Evolutionary conservation across 1,140 invertebrate species (phyloP), one percentile per base, ranked within the genome.

Genomic region (Aphelenchoides avenae): DNA sequence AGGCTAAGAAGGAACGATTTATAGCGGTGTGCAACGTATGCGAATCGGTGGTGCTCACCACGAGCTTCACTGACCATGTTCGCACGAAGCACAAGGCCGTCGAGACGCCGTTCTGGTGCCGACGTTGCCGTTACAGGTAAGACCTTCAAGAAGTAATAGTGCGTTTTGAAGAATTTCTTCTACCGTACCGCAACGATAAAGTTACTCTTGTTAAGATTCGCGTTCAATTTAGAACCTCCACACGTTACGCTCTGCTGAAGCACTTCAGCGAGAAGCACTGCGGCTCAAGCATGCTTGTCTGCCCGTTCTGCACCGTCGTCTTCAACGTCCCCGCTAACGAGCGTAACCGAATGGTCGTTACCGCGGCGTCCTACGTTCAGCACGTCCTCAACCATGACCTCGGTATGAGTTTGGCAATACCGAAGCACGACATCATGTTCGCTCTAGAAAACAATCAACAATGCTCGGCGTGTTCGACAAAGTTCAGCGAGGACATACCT

Each of bases 301-400:
- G 52, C 13, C 51, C 54, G n/a, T 57, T 57, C 18, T 57, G 54
- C 31, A 18, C 42, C 2, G 26, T n/a, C 5, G 13, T 1, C 15
- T 33, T 52, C 7, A 29, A 57, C 18, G 18, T 57, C 3, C 27
- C 52, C 22, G n/a, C 39, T 20, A 20, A 33, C 9, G 54, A 57
- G 27, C 54, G 42, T 1, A n/a, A 27, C 15, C 54, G 42, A 11
- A 33, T 18, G 7, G 26, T 46, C 13, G 51, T 56, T 9, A 30
- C 34, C 24, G 42, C 42, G 29, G 56, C 51, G 34, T 24, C 6
- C n/a, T 57, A 57, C 30, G 54, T 57, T 9, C 31, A 55, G 29
- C 54, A 57, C 26, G 36, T 57, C 15, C 37, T 52, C n/a, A 41
- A 55, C 27, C 54, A 57, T 41, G 52, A 31, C 13, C 18, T 15